phyloP scores from a whole-genome alignment of 2,113 vertebrate genomes.

The Tachuris rubrigastra region DNA sequence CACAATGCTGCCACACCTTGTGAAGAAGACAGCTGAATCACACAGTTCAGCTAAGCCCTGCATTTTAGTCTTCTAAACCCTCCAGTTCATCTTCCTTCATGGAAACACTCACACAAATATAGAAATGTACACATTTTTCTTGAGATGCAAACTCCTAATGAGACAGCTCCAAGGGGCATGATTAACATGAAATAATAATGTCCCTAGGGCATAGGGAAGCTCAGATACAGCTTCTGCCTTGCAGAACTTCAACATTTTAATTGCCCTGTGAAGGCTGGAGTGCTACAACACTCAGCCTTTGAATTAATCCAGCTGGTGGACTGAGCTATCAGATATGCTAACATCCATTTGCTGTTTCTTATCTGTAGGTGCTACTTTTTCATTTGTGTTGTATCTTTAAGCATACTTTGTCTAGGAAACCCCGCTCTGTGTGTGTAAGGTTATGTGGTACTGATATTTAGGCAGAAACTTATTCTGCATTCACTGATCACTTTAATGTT shows the following conservation, averaged over 20 bases:
- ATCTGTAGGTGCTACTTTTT: background rate
- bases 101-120: background rate
- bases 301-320: conserved; percentile 26
- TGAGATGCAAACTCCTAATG: conserved; percentile 18
- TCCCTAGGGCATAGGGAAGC: background rate
- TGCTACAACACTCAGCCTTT: background rate
- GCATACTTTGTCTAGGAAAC: background rate
- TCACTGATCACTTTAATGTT: background rate
- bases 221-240: background rate
- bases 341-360: conserved; percentile 5
- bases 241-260: conserved; percentile 39
- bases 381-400: background rate
- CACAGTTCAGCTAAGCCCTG: background rate
- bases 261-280: conserved; percentile 16
- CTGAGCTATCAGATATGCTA: background rate
- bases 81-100: conserved; percentile 9
- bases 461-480: background rate
- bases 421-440: background rate
- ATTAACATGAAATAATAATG: conserved; percentile 70
- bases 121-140: conserved; percentile 41
- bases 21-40: conserved; percentile 22
- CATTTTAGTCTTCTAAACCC: conserved; percentile 8
- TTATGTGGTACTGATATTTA: background rate
- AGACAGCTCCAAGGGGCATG: conserved; percentile 43
- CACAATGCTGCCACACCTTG: background rate